A percentile compares a stretch with the other conserved stretches of the same genome.
phyloP scores from a whole-genome alignment of 2,888 invertebrate genomes.

The Neocrepidodera transversa region DNA sequence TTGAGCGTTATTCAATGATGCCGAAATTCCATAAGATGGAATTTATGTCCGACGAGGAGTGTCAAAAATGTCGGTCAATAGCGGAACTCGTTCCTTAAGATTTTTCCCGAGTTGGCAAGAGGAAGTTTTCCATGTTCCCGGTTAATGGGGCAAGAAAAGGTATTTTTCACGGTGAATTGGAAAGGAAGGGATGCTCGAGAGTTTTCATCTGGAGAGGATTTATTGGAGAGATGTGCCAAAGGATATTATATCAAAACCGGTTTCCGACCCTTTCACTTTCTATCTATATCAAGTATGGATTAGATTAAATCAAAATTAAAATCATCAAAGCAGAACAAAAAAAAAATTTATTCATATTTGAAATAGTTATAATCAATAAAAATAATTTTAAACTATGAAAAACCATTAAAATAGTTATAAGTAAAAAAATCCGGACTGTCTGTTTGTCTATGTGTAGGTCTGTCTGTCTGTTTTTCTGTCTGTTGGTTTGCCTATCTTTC shows the following conservation, averaged over 20 bases:
- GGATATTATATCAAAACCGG: constrained; percentile 8
- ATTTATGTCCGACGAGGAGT: constrained; percentile 33
- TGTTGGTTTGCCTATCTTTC: too few relatives aligned
- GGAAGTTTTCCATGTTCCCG: constrained; percentile 47
- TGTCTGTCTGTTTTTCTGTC: too few relatives aligned
- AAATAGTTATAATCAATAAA: too few relatives aligned
- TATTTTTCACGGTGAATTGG: constrained; percentile 32
- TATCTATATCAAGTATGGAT: too few relatives aligned
- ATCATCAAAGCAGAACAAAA: too few relatives aligned
- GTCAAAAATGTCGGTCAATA: constrained; percentile 35
- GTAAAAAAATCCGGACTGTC: too few relatives aligned
- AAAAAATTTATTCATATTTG: too few relatives aligned
- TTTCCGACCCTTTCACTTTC: too few relatives aligned
- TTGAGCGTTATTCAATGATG: constrained; percentile 9
- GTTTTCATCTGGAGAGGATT: constrained; percentile 20
- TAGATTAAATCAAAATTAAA: too few relatives aligned
- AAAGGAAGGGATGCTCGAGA: constrained; percentile 20
- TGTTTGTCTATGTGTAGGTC: too few relatives aligned
- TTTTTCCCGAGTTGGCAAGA: constrained; percentile 49
- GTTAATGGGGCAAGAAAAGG: constrained; percentile 48
- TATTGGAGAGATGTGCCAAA: constrained; percentile 12
- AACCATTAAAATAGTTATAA: too few relatives aligned
- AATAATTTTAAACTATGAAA: too few relatives aligned
- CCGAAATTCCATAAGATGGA: constrained; percentile 19
- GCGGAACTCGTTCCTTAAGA: constrained; percentile 35